Evolutionary conservation across 2,797 vertebrate species (phyloP), one percentile per base, ranked within the genome.

Genomic region (Fistularia commersonii): DNA sequence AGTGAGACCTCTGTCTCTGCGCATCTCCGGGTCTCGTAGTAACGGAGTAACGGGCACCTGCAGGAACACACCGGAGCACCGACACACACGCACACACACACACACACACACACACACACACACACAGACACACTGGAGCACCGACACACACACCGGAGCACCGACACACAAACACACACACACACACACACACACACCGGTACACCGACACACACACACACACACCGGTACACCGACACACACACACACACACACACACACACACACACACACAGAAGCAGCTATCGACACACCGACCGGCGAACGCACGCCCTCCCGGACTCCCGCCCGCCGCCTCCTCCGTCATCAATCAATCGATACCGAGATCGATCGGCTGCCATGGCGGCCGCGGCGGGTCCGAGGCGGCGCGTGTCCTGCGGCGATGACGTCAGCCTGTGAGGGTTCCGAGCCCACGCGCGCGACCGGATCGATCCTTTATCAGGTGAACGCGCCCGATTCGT

Each of bases 31-130:
- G 44, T 62, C 64, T 64, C 76, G 57, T 78, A n/a, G n/a, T n/a
- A n/a, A n/a, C n/a, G n/a, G n/a, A 74, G 81, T 78, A 83, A 81
- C 76, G 52, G 64, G 70, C 76, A 83, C 74, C 81, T 83, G 78
- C 78, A 72, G 69, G 55, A 79, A 70, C 76, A 61, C 72, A 77
- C 69, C 66, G 64, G n/a, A n/a, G n/a, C n/a, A n/a, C n/a, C n/a
- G n/a, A n/a, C n/a, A n/a, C n/a, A n/a, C n/a, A n/a, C n/a, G 72
- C 64, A 77, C 69, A 5, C 51, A 59, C 42, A n/a, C n/a, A n/a
- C n/a, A n/a, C n/a, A n/a, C n/a, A n/a, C n/a, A n/a, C n/a, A n/a
- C n/a, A n/a, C n/a, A n/a, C n/a, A n/a, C n/a, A n/a, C n/a, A n/a
- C n/a, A n/a, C n/a, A n/a, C n/a, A n/a, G n/a, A n/a, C n/a, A n/a